Evolutionary conservation across 2,888 invertebrate species (phyloP).

Genomic region (Xanthorhoe designata): DNA sequence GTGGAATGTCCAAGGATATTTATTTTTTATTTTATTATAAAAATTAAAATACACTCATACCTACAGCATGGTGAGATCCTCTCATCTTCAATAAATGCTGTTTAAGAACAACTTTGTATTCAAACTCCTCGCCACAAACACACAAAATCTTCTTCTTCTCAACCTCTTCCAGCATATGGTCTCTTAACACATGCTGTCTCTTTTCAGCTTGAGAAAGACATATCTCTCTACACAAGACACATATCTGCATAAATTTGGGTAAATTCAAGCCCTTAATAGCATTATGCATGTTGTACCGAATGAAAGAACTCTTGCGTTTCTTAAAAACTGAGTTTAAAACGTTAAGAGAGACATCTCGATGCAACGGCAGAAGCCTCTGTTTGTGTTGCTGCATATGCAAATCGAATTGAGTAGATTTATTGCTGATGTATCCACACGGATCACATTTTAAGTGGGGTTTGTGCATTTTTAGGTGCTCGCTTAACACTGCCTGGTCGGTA

Average conservation of each 20-base stretch:
- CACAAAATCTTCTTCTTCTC: conserved; percentile 47
- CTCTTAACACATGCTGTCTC: conserved; percentile 48
- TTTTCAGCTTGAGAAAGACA: conserved; percentile 46
- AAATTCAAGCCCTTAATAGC: conserved; percentile 50
- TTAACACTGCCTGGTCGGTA: conserved; percentile 32
- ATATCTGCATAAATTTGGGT: conserved; percentile 49
- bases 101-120: conserved; percentile 59
- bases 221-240: conserved; percentile 63
- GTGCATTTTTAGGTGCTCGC: conserved; percentile 54
- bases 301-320: not conserved
- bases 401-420: conserved; percentile 42
- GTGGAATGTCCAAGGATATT: too few relatives aligned
- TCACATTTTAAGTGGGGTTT: conserved; percentile 50
- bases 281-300: conserved; percentile 35
- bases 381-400: conserved; percentile 52
- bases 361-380: not conserved
- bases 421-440: conserved; percentile 51
- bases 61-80: conserved; percentile 41
- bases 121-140: conserved; percentile 60
- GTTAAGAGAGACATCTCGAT: not conserved
- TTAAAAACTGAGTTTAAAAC: conserved; percentile 37
- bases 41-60: conserved; percentile 2
- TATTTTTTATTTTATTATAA: too few relatives aligned
- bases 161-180: conserved; percentile 38
- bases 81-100: conserved; percentile 62